Conservation (phyloP, 1,140 invertebrate genomes). For the Heliconius melpomene region DNA sequence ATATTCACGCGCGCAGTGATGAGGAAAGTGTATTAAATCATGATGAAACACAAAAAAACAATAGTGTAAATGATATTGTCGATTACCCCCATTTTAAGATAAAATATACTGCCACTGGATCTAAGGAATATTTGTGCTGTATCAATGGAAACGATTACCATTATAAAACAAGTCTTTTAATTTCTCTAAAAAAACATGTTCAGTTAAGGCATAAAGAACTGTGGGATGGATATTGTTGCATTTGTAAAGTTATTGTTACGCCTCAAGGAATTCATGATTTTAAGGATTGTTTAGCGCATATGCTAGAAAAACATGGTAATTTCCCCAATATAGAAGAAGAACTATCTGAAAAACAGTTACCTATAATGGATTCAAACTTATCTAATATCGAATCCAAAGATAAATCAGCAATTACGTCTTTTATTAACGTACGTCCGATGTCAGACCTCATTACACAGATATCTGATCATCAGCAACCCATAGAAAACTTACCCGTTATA, state of each 20-base stretch:
- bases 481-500: constrained; percentile 55
- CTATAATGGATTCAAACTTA: not conserved
- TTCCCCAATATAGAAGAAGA: constrained; percentile 58
- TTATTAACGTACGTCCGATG: constrained; percentile 64
- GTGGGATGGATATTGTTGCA: constrained; percentile 74
- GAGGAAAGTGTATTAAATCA: not conserved
- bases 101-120: constrained; percentile 48
- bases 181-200: constrained; percentile 73
- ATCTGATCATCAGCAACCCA: constrained; percentile 9
- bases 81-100: constrained; percentile 71
- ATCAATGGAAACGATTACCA: constrained; percentile 63
- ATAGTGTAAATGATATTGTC: constrained; percentile 50
- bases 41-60: constrained; percentile 6
- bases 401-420: constrained; percentile 33
- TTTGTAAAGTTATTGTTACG: constrained; percentile 74
- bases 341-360: constrained; percentile 14
- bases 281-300: constrained; percentile 69
- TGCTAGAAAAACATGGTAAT: constrained; percentile 67
- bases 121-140: constrained; percentile 71
- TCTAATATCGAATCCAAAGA: not conserved
- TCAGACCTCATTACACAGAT: constrained; percentile 55
- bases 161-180: constrained; percentile 64
- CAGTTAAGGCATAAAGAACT: constrained; percentile 64
- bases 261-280: constrained; percentile 63
- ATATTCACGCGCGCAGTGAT: not conserved